Evolutionary conservation across 2,797 vertebrate species (phyloP).

Genomic region (Xerus rutilus): DNA sequence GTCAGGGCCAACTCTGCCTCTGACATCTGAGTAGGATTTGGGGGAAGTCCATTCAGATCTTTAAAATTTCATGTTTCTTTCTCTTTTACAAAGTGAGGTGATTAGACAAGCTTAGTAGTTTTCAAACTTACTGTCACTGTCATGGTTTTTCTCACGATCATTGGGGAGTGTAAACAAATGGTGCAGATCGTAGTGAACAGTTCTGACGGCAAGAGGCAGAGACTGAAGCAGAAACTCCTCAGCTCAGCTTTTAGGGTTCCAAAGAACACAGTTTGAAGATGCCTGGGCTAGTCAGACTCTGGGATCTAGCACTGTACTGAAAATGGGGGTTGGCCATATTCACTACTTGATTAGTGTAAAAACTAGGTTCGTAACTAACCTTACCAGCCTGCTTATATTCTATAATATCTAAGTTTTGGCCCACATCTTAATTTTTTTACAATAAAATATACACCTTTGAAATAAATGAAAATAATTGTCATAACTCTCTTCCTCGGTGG

Average conservation of each 20-base stretch:
- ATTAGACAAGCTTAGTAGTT: not conserved
- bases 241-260: not conserved
- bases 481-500: not conserved
- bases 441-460: not conserved
- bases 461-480: not conserved
- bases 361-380: not conserved
- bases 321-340: not conserved
- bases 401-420: not conserved
- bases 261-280: not conserved
- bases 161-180: not conserved
- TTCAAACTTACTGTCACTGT: not conserved
- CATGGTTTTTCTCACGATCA: not conserved
- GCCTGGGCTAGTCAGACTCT: not conserved
- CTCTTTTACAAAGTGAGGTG: not conserved
- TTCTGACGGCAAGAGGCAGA: not conserved
- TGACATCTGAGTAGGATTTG: not conserved
- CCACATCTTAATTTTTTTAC: not conserved
- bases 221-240: not conserved
- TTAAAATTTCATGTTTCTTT: not conserved
- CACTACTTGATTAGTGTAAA: not conserved
- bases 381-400: not conserved
- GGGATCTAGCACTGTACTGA: not conserved
- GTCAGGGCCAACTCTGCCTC: no score
- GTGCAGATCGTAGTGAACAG: no score
- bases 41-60: not conserved